Evolutionary conservation across 2,113 vertebrate species (phyloP).

Genomic region (Hiodon tergisus): DNA sequence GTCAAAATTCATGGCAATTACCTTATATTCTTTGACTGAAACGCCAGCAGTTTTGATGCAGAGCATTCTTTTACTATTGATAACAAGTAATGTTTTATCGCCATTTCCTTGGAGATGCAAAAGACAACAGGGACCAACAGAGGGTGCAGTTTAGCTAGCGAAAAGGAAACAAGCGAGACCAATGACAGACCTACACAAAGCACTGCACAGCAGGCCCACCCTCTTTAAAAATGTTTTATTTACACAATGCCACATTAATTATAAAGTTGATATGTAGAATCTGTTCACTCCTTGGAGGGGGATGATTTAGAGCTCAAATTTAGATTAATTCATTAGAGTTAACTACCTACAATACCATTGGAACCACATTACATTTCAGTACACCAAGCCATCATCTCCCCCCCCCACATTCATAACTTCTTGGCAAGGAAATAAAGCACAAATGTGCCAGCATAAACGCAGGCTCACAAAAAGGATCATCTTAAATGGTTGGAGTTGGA

Average conservation of each 20-base stretch:
- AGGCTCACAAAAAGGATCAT: background rate
- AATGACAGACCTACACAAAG: constrained; percentile 2
- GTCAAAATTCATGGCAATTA: too few relatives aligned
- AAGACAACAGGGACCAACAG: constrained; percentile 38
- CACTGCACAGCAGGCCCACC: background rate
- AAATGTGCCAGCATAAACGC: background rate
- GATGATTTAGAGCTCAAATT: background rate
- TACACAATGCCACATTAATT: constrained; percentile 10
- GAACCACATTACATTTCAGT: background rate
- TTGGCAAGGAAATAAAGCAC: background rate
- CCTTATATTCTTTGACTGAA: background rate
- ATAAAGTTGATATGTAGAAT: constrained; percentile 1
- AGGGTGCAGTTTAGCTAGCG: constrained; percentile 28
- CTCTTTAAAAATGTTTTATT: constrained; percentile 23
- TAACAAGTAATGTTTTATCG: background rate
- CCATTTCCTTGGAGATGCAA: background rate
- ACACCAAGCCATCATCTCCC: background rate
- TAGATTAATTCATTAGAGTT: background rate
- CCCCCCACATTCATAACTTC: too few relatives aligned
- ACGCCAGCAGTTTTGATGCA: background rate
- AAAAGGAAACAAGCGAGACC: constrained; percentile 1
- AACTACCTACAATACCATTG: background rate
- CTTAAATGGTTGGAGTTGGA: background rate
- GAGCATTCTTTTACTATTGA: background rate
- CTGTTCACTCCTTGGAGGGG: background rate